Conservation (phyloP, 2,888 invertebrate species). For the Hydrotaea cyrtoneurina region DNA sequence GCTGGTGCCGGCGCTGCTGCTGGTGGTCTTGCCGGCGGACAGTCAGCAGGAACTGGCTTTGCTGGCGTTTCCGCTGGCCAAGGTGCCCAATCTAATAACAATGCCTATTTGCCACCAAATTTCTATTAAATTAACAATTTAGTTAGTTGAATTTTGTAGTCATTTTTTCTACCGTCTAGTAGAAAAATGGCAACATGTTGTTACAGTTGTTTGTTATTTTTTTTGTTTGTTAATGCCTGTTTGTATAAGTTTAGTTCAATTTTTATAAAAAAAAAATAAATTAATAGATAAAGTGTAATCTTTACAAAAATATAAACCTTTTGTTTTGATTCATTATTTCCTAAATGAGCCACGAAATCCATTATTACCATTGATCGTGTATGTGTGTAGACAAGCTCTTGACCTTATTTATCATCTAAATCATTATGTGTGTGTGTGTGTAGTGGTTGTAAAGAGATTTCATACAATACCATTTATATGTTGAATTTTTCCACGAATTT, state of each 20-base stretch:
- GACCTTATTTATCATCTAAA: slow-evolving; percentile 46
- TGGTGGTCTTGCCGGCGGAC: slow-evolving; percentile 17
- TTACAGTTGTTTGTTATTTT: slow-evolving; percentile 50
- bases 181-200: slow-evolving; percentile 31
- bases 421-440: slow-evolving; percentile 3
- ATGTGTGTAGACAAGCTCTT: slow-evolving; percentile 28
- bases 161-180: slow-evolving; percentile 2
- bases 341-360: neutral
- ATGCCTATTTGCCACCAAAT: slow-evolving; percentile 78
- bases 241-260: slow-evolving; percentile 33
- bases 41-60: slow-evolving; percentile 8
- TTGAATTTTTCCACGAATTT: neutral
- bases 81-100: slow-evolving; percentile 63
- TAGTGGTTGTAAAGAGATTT: neutral
- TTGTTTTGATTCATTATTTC: neutral
- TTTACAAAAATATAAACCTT: neutral
- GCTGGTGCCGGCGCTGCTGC: slow-evolving; percentile 43
- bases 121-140: slow-evolving; percentile 70
- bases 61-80: slow-evolving; percentile 46
- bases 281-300: slow-evolving; percentile 24
- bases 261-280: slow-evolving; percentile 29
- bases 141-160: slow-evolving; percentile 54
- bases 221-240: slow-evolving; percentile 25
- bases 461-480: neutral
- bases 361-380: neutral